Evolutionary conservation across 2,888 invertebrate species (phyloP).

Genomic region (Dasysyrphus albostriatus): DNA sequence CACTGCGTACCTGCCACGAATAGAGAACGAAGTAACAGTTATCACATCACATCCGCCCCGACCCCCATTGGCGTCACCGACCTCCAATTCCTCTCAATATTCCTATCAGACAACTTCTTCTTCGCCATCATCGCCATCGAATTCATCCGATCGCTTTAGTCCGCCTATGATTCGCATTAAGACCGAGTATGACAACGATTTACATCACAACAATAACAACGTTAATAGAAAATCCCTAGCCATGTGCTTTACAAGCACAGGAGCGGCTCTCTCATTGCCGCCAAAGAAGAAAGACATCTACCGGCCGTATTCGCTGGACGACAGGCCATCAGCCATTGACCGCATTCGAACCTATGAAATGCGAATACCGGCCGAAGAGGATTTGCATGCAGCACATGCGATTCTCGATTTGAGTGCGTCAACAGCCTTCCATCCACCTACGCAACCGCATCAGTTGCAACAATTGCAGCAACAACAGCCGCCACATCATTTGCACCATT

Average conservation of each 20-base stretch:
- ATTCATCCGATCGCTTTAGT: conserved; percentile 82
- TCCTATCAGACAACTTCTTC: conserved; percentile 80
- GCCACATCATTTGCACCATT: conserved; percentile 75
- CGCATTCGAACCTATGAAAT: conserved; percentile 84
- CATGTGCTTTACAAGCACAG: conserved; percentile 94
- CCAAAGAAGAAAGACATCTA: conserved; percentile 97
- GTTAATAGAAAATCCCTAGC: conserved; percentile 87
- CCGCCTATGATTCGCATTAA: conserved; percentile 82
- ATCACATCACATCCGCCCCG: conserved; percentile 82
- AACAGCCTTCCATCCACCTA: conserved; percentile 89
- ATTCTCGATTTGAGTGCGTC: conserved; percentile 95
- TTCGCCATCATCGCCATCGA: conserved; percentile 81
- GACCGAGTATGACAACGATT: conserved; percentile 78
- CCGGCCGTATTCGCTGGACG: conserved; percentile 92
- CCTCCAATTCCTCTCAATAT: conserved; percentile 80
- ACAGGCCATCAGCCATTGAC: conserved; percentile 85
- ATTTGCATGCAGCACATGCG: conserved; percentile 94
- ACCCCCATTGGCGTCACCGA: conserved; percentile 81
- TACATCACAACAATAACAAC: conserved; percentile 52
- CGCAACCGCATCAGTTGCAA: conserved; percentile 84
- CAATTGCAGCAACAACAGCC: conserved; percentile 77
- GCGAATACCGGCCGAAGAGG: conserved; percentile 90
- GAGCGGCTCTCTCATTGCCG: conserved; percentile 92
- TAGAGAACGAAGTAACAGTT: conserved; percentile 86
- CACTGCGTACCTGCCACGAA: conserved; percentile 89